Base-by-base conservation (phyloP, 2,113 vertebrate species). In the Alouatta palliata region DNA sequence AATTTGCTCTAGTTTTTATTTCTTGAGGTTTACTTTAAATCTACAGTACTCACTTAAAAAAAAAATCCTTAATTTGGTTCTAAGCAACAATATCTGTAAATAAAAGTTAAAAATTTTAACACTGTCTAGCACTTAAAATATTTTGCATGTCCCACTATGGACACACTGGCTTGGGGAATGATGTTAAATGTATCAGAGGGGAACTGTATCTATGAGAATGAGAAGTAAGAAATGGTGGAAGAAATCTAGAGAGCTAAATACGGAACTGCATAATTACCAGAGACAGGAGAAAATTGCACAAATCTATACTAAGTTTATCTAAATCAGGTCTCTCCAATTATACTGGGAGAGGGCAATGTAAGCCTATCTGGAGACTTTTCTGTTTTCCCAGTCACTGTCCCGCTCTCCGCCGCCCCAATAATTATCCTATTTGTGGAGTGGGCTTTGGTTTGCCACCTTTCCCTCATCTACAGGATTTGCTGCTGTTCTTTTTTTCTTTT, bases 211-310 rank as follows among this genome's bases (percentile, higher is more conserved):
- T 54, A 32, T 86, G 25, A 94, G 92, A 66, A 95, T 61, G 10
- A 77, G 83, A 94, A 49, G 43, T 47, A 90, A 91, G 73, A 91
- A 77, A 47, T 21, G 49, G 85, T 95, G 64, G 61, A 80, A 97
- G 54, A 87, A 73, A 87, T 87, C 32, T 37, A 92, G 61, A 70
- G 49, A 94, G 73, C 54, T 93, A 93, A 93, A 37, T 45, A 70
- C 40, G 96, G 64, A 87, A 80, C 61, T 61, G 23, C 58, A 35
- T 94, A 82, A 81, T 94, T 95, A 95, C 5, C 68, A 83, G 80
- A 94, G 90, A 64, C 64, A 75, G 21, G 49, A 92, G 58, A 71
- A 97, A 92, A 87, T 81, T 73, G 54, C n/a, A 87, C 27, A 87
- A 86, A 68, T 90, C 49, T 92, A 8, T 83, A 11, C 61, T 73